Conservation (phyloP, 2,113 vertebrate species). For the Brachirus orientalis region DNA sequence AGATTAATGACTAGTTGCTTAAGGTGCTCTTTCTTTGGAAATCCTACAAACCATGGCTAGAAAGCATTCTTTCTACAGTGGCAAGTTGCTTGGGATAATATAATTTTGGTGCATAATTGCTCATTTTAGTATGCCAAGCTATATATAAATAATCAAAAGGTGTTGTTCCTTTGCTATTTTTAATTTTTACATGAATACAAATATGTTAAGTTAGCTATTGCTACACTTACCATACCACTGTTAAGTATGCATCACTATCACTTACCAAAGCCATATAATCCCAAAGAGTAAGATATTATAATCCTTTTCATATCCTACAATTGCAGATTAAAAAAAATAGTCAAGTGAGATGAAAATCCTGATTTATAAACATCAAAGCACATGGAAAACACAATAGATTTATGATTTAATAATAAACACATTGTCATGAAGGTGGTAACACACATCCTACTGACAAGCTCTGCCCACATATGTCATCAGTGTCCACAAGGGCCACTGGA, state of each 20-base stretch:
- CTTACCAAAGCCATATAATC: conserved; percentile 77
- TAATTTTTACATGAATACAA: neutral
- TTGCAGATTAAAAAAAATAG: conserved; percentile 48
- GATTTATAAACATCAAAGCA: conserved; percentile 24
- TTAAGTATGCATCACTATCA: conserved; percentile 71
- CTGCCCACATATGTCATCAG: too few relatives aligned
- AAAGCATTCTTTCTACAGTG: too few relatives aligned
- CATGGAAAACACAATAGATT: conserved; percentile 4
- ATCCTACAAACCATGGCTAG: too few relatives aligned
- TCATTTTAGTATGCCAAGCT: too few relatives aligned
- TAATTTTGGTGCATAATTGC: too few relatives aligned
- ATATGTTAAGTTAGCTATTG: neutral
- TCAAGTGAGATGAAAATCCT: conserved; percentile 52
- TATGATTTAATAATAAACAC: conserved; percentile 40
- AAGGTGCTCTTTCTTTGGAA: too few relatives aligned
- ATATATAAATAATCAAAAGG: too few relatives aligned
- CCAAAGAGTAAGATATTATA: conserved; percentile 75
- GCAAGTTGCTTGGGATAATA: too few relatives aligned
- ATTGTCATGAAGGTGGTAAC: conserved; percentile 40
- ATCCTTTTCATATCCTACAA: conserved; percentile 68
- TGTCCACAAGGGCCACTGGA: too few relatives aligned
- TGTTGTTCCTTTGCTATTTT: neutral
- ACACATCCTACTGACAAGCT: conserved; percentile 17
- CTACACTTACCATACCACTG: neutral
- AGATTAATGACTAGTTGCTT: too few relatives aligned